Evolutionary conservation across 1,140 invertebrate genomes (phyloP).

Genomic region (Teleogryllus occipitalis): DNA sequence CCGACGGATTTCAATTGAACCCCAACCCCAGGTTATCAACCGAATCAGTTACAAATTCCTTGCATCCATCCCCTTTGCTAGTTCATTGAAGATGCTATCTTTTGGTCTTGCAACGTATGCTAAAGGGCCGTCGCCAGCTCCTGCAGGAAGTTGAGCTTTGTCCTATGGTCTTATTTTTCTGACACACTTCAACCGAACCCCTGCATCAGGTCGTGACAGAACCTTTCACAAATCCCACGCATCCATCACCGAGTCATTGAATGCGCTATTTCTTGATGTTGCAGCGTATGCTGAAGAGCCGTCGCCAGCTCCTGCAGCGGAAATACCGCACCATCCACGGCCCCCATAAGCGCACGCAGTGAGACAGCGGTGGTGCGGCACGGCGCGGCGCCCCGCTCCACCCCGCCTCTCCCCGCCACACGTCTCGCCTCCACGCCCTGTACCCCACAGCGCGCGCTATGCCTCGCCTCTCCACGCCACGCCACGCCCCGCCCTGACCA

Average conservation of each 20-base stretch:
- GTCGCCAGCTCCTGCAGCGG: background rate
- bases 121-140: background rate
- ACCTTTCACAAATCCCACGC: background rate
- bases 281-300: constrained; percentile 8
- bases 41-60: too few species aligned
- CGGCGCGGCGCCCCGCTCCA: background rate
- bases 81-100: background rate
- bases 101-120: constrained; percentile 9
- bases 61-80: too few species aligned
- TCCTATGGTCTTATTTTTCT: too few species aligned
- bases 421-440: background rate
- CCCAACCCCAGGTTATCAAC: too few species aligned
- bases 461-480: too few species aligned
- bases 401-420: too few species aligned
- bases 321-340: constrained; percentile 12
- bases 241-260: background rate
- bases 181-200: too few species aligned
- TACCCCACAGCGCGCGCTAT: too few species aligned
- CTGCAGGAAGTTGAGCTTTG: background rate
- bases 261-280: background rate
- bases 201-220: too few species aligned
- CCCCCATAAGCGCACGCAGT: background rate
- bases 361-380: background rate
- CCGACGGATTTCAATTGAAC: too few species aligned
- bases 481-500: too few species aligned